phyloP scores from a whole-genome alignment of 2,888 invertebrate genomes.

The Zygothrica quintamaculata region DNA sequence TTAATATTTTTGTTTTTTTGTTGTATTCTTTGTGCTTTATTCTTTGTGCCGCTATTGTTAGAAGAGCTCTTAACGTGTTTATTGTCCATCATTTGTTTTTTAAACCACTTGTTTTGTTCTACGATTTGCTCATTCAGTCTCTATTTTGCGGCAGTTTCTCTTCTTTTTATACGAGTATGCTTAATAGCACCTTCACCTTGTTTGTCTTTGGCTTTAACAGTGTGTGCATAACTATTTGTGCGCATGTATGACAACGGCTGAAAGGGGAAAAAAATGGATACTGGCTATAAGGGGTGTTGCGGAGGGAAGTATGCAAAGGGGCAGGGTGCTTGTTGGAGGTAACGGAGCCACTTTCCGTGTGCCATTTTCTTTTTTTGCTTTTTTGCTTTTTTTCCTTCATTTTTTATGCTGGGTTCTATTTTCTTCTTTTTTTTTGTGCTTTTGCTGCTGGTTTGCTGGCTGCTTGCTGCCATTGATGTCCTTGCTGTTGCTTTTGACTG shows the following conservation, averaged over 20 bases:
- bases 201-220: conserved; percentile 32
- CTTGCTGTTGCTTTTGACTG: conserved; percentile 34
- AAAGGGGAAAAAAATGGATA: conserved; percentile 2
- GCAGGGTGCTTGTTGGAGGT: conserved; percentile 11
- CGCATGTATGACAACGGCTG: background rate
- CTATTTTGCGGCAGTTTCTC: background rate
- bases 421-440: conserved; percentile 12
- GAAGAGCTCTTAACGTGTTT: no score
- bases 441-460: conserved; percentile 7
- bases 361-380: conserved; percentile 42
- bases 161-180: conserved; percentile 1
- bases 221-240: conserved; percentile 30
- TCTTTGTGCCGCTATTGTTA: no score
- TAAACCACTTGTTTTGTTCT: no score
- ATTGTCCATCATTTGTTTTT: no score
- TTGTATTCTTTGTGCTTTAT: background rate
- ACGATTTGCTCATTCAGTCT: background rate
- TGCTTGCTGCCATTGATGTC: conserved; percentile 15
- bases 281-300: background rate
- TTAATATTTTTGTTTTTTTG: no score
- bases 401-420: conserved; percentile 1
- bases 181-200: conserved; percentile 27
- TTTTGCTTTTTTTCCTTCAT: conserved; percentile 10
- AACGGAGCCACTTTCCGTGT: conserved; percentile 38
- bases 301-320: background rate